Evolutionary conservation across 2,113 vertebrate species (phyloP), one percentile per base, ranked within the genome.

Genomic region (Tamias sibiricus): DNA sequence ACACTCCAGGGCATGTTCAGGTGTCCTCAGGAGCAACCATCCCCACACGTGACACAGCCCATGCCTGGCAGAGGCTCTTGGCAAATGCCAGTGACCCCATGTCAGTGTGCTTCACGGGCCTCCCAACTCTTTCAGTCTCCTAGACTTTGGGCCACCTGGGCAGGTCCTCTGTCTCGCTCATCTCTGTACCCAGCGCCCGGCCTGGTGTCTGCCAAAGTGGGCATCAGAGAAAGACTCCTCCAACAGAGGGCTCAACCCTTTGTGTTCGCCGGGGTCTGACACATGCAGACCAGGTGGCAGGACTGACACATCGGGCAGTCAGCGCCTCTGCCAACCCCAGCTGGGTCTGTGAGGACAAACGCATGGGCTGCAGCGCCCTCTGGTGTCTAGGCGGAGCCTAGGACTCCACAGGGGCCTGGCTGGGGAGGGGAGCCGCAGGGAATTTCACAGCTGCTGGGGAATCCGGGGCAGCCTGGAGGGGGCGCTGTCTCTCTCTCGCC

Each of bases 351-450:
- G 59, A 10, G 24, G 69, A 52, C 1, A 9, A 6, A 87, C 59
- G 37, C 11, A 66, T 11, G 89, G 79, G 76, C 66, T 84, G 85
- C 82, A 81, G 92, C 32, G 94, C 95, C 94, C 96, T 82, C 95
- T 95, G 44, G 96, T 91, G 96, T 82, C 93, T 4, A 40, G 57
- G 74, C 42, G 30, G 20, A 24, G 40, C 6, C 17, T 0, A 35
- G 79, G 82, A 52, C 44, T 82, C 69, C 4, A 9, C 2, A 30
- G 22, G 26, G 32, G 5, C 11, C 32, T 32, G 32, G 17, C 64
- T 16, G 22, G 44, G 42, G 11, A 42, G 12, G 75, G 62, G 62
- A 12, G 75, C 66, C 37, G 10, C 84, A 72, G 49, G 17, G 44
- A 54, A 16, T 20, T 44, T 28, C 1, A 26, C 28, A 64, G 28